Base-by-base conservation (phyloP, 2,888 invertebrate genomes). In the Sphecodes monilicornis region DNA sequence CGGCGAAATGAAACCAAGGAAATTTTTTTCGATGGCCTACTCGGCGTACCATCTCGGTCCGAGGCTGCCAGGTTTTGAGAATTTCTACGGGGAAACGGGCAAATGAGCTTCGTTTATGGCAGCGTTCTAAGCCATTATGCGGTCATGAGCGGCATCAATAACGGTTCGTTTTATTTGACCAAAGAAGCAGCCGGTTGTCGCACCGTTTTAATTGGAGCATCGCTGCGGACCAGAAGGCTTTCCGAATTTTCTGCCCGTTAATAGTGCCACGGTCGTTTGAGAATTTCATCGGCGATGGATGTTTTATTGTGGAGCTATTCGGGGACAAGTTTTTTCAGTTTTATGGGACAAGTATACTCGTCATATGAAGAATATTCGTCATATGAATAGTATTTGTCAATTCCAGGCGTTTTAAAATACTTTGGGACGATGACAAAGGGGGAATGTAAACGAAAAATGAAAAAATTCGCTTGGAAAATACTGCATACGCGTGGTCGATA, bases 31-130 rank as follows among this genome's bases (percentile, higher is more conserved):
- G 32, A 66, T 66, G 64, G 64, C 18, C 60, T 29, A 16, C 26
- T 29, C 60, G 10, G 18, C 18, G 32, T 32, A 66, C 64, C 64
- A 60, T 5, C 60, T 60, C 60, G 60, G 60, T 16, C 60, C 60
- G 26, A 29, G 64, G 32, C 36, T 39, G 68, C 68, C 68, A n/a
- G 68, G 68, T 68, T 68, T 39, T n/a, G 68, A 68, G 68, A 68
- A 68, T 39, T 68, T 68, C 68, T 11, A n/a, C n/a, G 39, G 68
- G 36, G n/a, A 0, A 68, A 39, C 36, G 39, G 39, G 68, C 36
- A 68, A 68, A 68, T 39, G 68, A 68, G 68, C 68, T 39, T n/a
- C 68, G 68, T 68, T 68, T 68, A 68, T 68, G 68, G 68, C 68
- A 4, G 11, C 36, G 36, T 39, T 36, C 39, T 36, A 68, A 68